phyloP scores from a whole-genome alignment of 1,140 invertebrate genomes.

The fruit fly (Drosophila melanogaster) region Release_6_plus_ISO1_MT NT_033779.5:15572001-15572500 shows the following conservation, averaged over 20 bases:
- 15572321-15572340: no score
- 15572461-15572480: conserved; percentile 29
- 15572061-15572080: conserved; percentile 32
- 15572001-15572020: conserved; percentile 40
- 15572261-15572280: no score
- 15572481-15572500: conserved; percentile 4
- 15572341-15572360: no score
- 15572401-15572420: conserved; percentile 10
- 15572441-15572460: conserved; percentile 19
- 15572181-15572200: no score
- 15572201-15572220: background rate
- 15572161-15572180: conserved; percentile 13
- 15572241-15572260: background rate
- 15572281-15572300: no score
- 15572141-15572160: background rate
- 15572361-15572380: no score
- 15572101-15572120: conserved; percentile 28
- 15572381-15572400: background rate
- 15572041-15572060: conserved; percentile 61
- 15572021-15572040: conserved; percentile 62
- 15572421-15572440: conserved; percentile 14
- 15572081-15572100: conserved; percentile 40
- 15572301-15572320: no score
- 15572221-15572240: background rate
- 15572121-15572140: background rate